These are phyloP conservation scores for Cichlasoma orientale DNA, from an alignment of 2,797 vertebrate species.

Conservation along the genomic window DNA sequence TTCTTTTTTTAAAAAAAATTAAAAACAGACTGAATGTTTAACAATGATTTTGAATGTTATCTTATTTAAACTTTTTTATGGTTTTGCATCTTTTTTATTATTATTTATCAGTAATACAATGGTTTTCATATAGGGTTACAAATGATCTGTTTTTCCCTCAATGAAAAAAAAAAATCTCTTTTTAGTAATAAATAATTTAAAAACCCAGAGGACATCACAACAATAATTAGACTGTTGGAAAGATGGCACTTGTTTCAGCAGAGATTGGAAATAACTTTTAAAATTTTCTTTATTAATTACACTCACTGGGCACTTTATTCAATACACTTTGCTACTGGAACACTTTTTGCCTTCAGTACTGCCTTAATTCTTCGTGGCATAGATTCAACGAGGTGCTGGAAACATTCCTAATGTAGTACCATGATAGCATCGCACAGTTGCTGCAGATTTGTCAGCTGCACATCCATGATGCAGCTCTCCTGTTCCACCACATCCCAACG, in stretches of 20 bases:
- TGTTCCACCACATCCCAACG: background rate
- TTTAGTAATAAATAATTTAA: constrained; percentile 30
- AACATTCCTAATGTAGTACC: background rate
- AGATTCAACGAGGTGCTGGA: background rate
- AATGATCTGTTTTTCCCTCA: background rate
- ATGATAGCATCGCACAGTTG: accelerated
- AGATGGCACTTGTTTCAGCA: background rate
- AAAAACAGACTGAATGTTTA: background rate
- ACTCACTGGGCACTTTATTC: background rate
- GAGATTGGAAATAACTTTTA: background rate
- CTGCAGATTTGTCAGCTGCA: background rate
- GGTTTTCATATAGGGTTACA: constrained; percentile 10
- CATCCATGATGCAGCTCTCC: background rate
- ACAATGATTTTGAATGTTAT: constrained; percentile 4
- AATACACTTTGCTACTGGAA: background rate
- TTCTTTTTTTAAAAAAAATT: background rate
- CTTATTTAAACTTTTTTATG: background rate
- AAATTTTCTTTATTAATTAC: background rate
- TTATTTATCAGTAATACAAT: background rate
- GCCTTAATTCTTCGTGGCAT: background rate
- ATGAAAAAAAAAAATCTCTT: constrained; percentile 1
- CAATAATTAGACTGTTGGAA: constrained; percentile 37
- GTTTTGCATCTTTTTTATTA: background rate
- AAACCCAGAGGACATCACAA: constrained; percentile 21
- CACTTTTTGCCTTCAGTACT: background rate